These are phyloP conservation scores for Datnioides undecimradiatus DNA, from an alignment of 2,113 vertebrate species.

Conservation along the genomic window DNA sequence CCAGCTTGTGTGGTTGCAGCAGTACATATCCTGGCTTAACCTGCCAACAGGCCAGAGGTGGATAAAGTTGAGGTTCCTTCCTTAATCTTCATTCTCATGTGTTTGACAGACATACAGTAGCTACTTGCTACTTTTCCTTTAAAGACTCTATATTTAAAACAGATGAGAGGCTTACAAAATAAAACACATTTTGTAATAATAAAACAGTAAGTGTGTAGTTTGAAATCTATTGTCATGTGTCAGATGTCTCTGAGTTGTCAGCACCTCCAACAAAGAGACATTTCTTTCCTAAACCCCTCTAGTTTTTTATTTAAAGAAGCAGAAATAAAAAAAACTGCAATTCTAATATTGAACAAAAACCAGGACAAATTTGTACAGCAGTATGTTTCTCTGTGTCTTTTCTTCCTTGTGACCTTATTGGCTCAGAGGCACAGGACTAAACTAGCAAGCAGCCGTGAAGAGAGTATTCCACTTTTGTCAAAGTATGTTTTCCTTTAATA, in stretches of 20 bases:
- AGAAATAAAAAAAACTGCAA: too few species aligned
- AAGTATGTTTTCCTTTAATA: too few species aligned
- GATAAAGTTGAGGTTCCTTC: not conserved
- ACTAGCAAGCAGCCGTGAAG: too few species aligned
- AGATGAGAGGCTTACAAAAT: too few species aligned
- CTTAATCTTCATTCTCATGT: not conserved
- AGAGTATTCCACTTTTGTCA: too few species aligned
- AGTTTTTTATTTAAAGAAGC: not conserved
- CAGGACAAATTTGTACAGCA: not conserved
- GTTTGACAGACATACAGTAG: not conserved
- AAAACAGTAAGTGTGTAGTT: not conserved
- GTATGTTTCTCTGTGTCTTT: not conserved
- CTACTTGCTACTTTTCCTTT: not conserved
- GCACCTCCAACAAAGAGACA: not conserved
- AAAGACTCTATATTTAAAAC: not conserved
- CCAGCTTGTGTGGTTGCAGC: not conserved
- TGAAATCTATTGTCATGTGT: not conserved
- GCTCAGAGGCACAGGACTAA: too few species aligned
- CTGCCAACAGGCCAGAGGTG: not conserved
- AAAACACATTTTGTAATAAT: not conserved
- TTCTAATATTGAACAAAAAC: not conserved
- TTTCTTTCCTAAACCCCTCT: not conserved
- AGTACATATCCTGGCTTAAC: not conserved
- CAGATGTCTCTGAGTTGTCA: not conserved
- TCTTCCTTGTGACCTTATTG: not conserved